Conservation (phyloP, 2,888 invertebrate species). For the Eremobia ochroleuca region DNA sequence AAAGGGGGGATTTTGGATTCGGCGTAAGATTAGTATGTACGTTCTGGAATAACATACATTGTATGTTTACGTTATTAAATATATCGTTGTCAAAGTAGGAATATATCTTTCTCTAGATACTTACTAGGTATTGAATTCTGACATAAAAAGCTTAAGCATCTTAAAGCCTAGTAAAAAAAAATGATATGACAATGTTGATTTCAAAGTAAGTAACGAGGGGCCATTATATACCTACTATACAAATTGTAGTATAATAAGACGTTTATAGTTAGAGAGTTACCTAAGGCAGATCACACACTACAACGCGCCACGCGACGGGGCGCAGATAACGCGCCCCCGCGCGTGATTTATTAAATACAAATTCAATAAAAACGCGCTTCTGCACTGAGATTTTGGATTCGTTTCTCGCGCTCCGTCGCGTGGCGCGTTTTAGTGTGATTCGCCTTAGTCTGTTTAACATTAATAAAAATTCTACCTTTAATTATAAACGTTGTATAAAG, state of each 20-base stretch:
- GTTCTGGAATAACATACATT: background rate
- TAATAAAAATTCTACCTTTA: background rate
- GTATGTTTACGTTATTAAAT: conserved; percentile 2
- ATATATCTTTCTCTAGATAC: background rate
- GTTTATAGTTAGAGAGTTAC: background rate
- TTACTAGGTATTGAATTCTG: background rate
- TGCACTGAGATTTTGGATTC: no score
- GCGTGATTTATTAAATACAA: no score
- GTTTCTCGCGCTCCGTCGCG: no score
- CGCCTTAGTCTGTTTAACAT: background rate
- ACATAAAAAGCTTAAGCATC: no score
- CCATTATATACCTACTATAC: background rate
- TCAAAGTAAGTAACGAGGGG: background rate
- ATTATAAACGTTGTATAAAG: background rate
- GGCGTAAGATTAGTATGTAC: conserved; percentile 65
- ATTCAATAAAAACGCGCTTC: no score
- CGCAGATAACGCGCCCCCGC: no score
- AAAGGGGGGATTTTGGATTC: conserved; percentile 58
- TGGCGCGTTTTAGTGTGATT: no score
- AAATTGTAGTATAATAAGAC: background rate
- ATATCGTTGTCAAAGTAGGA: background rate
- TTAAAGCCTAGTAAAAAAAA: no score
- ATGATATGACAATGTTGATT: background rate
- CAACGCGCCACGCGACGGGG: no score
- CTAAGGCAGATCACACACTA: background rate